A percentile compares a stretch with the other conserved stretches of the same genome.
Conservation (phyloP, 2,888 invertebrate genomes). For the Drosophila nr. medialis region DNA sequence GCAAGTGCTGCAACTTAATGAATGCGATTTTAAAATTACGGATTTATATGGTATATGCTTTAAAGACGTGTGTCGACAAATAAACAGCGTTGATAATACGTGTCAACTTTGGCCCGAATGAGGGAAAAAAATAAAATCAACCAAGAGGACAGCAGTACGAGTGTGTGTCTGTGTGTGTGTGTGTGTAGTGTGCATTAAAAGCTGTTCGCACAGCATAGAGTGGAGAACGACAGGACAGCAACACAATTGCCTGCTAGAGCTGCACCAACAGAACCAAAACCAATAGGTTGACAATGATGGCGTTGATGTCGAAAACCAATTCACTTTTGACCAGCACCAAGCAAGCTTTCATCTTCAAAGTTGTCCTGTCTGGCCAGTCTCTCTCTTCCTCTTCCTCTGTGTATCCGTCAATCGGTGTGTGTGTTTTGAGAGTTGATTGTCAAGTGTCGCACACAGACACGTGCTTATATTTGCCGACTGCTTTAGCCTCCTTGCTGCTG, state of each 20-base stretch:
- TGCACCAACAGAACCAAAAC: conserved; percentile 12
- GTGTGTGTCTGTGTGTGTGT: conserved; percentile 21
- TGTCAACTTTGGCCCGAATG: conserved; percentile 61
- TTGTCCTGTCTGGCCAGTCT: conserved; percentile 18
- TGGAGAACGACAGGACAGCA: conserved; percentile 24
- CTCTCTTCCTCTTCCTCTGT: background rate
- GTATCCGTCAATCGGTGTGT: conserved; percentile 5
- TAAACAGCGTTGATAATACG: conserved; percentile 75
- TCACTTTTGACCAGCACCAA: conserved; percentile 49
- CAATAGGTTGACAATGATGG: conserved; percentile 53
- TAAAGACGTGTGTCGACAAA: conserved; percentile 59
- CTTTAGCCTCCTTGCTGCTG: conserved; percentile 26
- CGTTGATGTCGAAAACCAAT: conserved; percentile 67
- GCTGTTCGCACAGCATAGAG: conserved; percentile 57
- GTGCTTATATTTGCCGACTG: conserved; percentile 72
- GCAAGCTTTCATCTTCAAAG: conserved; percentile 51
- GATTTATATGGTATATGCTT: conserved; percentile 8
- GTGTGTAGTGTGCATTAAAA: conserved; percentile 36
- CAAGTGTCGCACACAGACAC: conserved; percentile 77
- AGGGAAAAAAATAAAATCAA: conserved; percentile 27
- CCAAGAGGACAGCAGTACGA: conserved; percentile 12
- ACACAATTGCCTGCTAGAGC: conserved; percentile 22
- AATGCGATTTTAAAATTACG: conserved; percentile 51
- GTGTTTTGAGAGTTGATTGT: conserved; percentile 76
- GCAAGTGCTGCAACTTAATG: conserved; percentile 52